Conservation (phyloP, 2,888 invertebrate genomes). For the Apamea sordens region DNA sequence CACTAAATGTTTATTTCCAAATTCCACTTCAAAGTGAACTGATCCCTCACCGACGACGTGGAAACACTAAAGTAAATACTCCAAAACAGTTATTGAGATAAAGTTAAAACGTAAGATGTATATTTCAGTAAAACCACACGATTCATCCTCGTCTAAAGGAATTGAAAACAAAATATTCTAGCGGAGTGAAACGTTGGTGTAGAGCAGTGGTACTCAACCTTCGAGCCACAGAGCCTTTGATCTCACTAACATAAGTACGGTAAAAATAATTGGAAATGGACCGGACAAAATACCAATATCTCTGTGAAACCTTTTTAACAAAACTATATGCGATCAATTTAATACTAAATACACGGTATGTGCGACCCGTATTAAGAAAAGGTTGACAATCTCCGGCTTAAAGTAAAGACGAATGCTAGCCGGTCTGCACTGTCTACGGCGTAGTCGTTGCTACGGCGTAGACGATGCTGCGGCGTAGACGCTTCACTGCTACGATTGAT, state of each 20-base stretch:
- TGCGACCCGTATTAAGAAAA: background rate
- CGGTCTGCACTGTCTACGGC: constrained; percentile 47
- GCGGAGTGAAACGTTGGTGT: constrained; percentile 48
- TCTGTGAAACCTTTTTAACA: background rate
- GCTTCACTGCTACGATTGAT: constrained; percentile 45
- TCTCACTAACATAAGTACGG: background rate
- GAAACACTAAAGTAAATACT: constrained; percentile 35
- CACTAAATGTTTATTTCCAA: background rate
- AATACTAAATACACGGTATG: background rate
- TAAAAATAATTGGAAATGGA: background rate
- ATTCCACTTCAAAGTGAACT: constrained; percentile 1
- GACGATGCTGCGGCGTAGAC: constrained; percentile 43
- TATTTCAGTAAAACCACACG: constrained; percentile 52
- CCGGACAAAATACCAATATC: background rate
- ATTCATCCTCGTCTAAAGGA: constrained; percentile 57
- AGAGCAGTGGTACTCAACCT: constrained; percentile 31
- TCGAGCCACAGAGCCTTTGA: background rate
- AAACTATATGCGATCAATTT: background rate
- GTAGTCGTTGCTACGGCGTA: constrained; percentile 54
- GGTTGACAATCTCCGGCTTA: constrained; percentile 24
- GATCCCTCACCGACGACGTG: background rate
- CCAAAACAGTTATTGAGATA: constrained; percentile 36
- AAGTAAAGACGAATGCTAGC: constrained; percentile 53
- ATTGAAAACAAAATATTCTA: constrained; percentile 64
- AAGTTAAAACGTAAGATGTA: constrained; percentile 39